Conservation (phyloP, 1,140 invertebrate species). For the Drosophila arawakana region DNA sequence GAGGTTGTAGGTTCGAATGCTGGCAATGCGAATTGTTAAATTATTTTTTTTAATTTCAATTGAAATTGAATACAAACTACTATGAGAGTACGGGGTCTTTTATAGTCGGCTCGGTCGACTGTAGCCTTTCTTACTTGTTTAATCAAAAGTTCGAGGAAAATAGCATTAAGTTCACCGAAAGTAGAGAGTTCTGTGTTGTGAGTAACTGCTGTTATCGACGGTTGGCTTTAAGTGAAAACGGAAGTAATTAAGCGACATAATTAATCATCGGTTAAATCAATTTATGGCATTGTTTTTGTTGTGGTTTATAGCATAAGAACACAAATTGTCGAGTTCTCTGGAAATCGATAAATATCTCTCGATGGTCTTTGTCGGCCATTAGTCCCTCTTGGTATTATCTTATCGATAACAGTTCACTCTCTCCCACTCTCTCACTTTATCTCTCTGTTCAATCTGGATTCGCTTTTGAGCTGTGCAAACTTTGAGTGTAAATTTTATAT, state of each 20-base stretch:
- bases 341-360: conserved; percentile 37
- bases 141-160: neutral
- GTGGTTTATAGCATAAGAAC: neutral
- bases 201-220: conserved; percentile 13
- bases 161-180: neutral
- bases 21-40: no score
- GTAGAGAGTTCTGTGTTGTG: neutral
- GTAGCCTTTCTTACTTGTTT: no score
- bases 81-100: no score
- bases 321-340: conserved; percentile 34
- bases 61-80: no score
- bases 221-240: neutral
- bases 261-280: conserved; percentile 1
- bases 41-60: no score
- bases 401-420: conserved; percentile 29
- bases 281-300: neutral
- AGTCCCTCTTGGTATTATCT: conserved; percentile 35
- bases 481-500: conserved; percentile 9
- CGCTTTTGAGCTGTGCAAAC: neutral
- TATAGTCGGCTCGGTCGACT: no score
- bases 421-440: neutral
- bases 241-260: conserved; percentile 10
- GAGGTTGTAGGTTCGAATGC: no score
- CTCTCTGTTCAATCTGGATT: neutral
- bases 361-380: conserved; percentile 35